Percentiles rank a stretch among this genome's conserved stretches.
Evolutionary conservation across 2,113 vertebrate genomes (phyloP).

Genomic region (Austrofundulus limnaeus): DNA sequence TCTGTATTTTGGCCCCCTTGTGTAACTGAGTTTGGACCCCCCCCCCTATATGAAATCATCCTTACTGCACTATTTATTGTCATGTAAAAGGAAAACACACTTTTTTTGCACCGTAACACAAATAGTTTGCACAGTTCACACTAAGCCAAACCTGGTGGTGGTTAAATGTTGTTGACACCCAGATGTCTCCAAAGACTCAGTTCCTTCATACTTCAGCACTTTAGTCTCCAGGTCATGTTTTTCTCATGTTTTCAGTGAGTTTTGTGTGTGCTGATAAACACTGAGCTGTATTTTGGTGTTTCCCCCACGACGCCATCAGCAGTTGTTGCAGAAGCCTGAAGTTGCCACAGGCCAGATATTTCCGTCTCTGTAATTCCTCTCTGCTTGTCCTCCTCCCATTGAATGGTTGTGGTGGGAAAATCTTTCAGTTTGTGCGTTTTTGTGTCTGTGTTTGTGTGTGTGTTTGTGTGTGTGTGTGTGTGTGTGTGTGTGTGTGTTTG

Average conservation of each 20-base stretch:
- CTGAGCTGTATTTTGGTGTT: slow-evolving; percentile 8
- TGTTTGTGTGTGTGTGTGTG: no score
- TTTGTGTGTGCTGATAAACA: slow-evolving; percentile 4
- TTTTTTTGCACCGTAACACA: not conserved
- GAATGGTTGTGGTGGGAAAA: slow-evolving; percentile 73
- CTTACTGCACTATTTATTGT: not conserved
- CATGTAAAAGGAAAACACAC: not conserved
- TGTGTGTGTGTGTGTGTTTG: no score
- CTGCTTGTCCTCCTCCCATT: slow-evolving; percentile 63
- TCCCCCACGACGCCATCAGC: slow-evolving; percentile 36
- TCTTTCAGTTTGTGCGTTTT: slow-evolving; percentile 32
- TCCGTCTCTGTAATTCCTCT: slow-evolving; percentile 70
- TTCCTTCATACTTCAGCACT: not conserved
- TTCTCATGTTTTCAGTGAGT: slow-evolving; percentile 1
- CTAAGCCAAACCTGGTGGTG: not conserved
- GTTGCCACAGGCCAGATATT: slow-evolving; percentile 67
- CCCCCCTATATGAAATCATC: not conserved
- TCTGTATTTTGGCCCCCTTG: no score
- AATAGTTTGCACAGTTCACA: not conserved
- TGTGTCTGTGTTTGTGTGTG: no score
- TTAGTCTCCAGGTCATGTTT: not conserved
- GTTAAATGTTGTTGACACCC: not conserved
- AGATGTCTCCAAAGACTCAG: not conserved
- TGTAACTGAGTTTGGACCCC: no score
- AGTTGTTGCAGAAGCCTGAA: slow-evolving; percentile 50